Percentiles rank a stretch among this genome's conserved stretches.
phyloP scores from a whole-genome alignment of 1,140 invertebrate species.

The Radopholus similis region DNA sequence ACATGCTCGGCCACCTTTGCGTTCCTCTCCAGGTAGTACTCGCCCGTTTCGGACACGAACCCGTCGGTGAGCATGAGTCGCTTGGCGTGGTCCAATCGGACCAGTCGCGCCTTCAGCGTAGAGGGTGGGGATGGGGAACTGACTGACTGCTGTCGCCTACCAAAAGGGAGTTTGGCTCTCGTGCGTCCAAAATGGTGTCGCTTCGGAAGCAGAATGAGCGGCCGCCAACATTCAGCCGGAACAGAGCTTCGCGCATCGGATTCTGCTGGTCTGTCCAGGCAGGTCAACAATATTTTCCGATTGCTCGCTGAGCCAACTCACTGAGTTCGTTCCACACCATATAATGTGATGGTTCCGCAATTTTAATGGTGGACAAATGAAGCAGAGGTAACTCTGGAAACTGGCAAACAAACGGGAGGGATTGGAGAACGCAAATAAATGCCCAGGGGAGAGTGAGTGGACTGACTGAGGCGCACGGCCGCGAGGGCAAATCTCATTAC shows the following conservation, averaged over 20 bases:
- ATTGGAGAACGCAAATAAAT: too few relatives aligned
- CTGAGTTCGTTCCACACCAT: background rate
- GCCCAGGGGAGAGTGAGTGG: background rate
- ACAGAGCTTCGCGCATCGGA: constrained; percentile 7
- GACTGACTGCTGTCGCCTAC: background rate
- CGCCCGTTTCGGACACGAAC: constrained; percentile 34
- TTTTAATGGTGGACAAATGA: background rate
- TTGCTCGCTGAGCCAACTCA: background rate
- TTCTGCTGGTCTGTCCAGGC: background rate
- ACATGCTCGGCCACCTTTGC: constrained; percentile 44
- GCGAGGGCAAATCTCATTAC: background rate
- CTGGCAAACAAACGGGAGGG: too few relatives aligned
- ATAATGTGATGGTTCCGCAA: background rate
- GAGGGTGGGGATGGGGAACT: background rate
- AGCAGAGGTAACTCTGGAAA: background rate
- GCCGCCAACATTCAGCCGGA: constrained; percentile 51
- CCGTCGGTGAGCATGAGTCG: constrained; percentile 41
- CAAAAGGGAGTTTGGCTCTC: constrained; percentile 28
- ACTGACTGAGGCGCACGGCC: background rate
- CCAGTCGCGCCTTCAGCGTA: constrained; percentile 37
- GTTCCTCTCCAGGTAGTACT: constrained; percentile 55
- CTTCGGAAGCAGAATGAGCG: constrained; percentile 51
- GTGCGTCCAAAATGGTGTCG: constrained; percentile 35
- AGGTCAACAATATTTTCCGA: background rate
- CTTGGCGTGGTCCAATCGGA: constrained; percentile 33